A percentile compares a stretch with the other conserved stretches of the same genome.
Conservation (phyloP, 2,113 vertebrate species). For the Xiphophorus maculatus region DNA sequence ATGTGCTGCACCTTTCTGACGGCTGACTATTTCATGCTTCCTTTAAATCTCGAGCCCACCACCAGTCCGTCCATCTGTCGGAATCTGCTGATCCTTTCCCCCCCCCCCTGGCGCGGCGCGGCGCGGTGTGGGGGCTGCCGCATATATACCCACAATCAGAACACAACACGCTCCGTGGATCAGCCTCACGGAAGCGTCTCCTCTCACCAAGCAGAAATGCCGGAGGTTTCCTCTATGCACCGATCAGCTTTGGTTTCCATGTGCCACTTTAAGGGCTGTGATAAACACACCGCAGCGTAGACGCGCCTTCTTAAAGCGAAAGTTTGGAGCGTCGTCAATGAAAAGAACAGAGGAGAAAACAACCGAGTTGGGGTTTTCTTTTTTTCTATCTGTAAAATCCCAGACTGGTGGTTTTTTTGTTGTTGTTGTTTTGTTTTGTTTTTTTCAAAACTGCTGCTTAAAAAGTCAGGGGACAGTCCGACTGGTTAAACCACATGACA, state of each 20-base stretch:
- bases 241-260: slow-evolving; percentile 66
- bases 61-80: slow-evolving; percentile 8
- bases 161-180: slow-evolving; percentile 2
- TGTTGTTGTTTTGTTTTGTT: neutral
- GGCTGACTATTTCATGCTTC: slow-evolving; percentile 35
- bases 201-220: neutral
- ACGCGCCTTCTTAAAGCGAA: slow-evolving; percentile 85
- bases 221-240: slow-evolving; percentile 31
- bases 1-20: slow-evolving; percentile 42
- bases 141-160: slow-evolving; percentile 21
- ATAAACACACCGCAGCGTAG: slow-evolving; percentile 71
- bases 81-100: slow-evolving; percentile 24
- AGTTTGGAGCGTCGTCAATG: slow-evolving; percentile 61
- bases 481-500: slow-evolving; percentile 12
- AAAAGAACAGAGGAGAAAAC: slow-evolving; percentile 3
- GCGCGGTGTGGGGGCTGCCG: slow-evolving; percentile 35
- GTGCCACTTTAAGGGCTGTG: slow-evolving; percentile 75
- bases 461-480: neutral
- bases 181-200: slow-evolving; percentile 1
- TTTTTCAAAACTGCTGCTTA: neutral
- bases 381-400: neutral
- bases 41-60: slow-evolving; percentile 13
- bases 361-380: neutral
- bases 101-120: slow-evolving; percentile 22
- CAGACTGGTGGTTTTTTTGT: neutral